phyloP scores from a whole-genome alignment of 2,797 vertebrate genomes.

The Pseudopleuronectes americanus region DNA sequence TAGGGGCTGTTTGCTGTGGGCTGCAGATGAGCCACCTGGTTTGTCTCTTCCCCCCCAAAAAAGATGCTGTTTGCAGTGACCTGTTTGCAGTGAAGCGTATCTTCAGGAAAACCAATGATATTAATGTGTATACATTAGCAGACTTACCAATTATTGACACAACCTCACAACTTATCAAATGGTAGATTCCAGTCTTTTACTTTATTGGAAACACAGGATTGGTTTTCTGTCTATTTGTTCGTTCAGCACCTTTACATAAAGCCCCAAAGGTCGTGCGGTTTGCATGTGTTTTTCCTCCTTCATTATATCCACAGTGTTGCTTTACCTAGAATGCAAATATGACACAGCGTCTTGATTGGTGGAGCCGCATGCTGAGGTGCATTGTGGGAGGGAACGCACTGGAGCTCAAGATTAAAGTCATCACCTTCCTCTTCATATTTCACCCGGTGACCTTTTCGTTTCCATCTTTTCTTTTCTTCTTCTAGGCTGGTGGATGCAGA shows the following conservation, averaged over 20 bases:
- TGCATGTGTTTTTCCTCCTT: conserved; percentile 54
- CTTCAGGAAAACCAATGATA: not conserved
- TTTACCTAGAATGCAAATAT: conserved; percentile 60
- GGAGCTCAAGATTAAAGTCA: conserved; percentile 4
- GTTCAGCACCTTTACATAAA: conserved; percentile 36
- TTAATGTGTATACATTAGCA: not conserved
- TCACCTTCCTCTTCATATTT: conserved; percentile 25
- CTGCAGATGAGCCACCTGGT: too few species aligned
- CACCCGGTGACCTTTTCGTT: conserved; percentile 33
- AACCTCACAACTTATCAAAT: not conserved
- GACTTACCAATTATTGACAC: too few species aligned
- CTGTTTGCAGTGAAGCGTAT: not conserved
- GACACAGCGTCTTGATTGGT: conserved; percentile 18
- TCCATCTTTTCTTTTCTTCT: conserved; percentile 9
- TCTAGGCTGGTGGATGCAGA: conserved; percentile 66
- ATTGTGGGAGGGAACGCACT: not conserved
- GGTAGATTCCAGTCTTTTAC: not conserved
- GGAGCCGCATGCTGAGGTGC: conserved; percentile 1
- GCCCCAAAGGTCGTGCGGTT: conserved; percentile 18
- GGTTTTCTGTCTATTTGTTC: not conserved
- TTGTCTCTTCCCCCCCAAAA: not conserved
- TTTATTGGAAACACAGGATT: not conserved
- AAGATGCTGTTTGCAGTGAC: conserved; percentile 37
- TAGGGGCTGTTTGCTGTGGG: conserved; percentile 41
- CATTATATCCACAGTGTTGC: conserved; percentile 22